Evolutionary conservation across 2,113 vertebrate species (phyloP).

Genomic region (Etia nguti): DNA sequence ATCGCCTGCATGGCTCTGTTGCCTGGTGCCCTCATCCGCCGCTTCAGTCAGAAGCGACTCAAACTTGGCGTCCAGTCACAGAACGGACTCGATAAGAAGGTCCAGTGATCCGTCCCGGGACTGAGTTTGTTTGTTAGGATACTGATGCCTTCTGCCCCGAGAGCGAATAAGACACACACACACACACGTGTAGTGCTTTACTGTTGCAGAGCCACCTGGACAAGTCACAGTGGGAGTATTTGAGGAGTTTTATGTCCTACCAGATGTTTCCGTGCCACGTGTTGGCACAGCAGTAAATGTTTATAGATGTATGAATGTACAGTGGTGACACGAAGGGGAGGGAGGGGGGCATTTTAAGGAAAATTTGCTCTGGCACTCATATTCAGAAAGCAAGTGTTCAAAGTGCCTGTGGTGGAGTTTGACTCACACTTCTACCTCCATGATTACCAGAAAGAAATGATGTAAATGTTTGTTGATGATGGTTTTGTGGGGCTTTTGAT

Average conservation of each 20-base stretch:
- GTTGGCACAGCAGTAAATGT: neutral
- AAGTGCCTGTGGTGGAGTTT: constrained; percentile 48
- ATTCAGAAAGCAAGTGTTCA: neutral
- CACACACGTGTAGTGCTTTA: neutral
- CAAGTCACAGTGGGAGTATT: neutral
- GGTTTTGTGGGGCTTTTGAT: neutral
- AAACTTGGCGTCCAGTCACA: constrained; percentile 56
- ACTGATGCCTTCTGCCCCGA: neutral
- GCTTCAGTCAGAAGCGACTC: constrained; percentile 74
- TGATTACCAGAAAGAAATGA: neutral
- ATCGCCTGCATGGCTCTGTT: constrained; percentile 86
- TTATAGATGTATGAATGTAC: neutral
- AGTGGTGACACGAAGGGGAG: neutral
- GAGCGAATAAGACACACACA: neutral
- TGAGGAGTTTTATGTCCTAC: neutral
- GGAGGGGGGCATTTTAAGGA: neutral
- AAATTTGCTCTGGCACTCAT: neutral
- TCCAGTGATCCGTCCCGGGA: constrained; percentile 60
- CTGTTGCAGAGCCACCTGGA: neutral
- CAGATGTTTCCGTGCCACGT: neutral
- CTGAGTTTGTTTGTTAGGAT: neutral
- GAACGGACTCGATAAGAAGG: constrained; percentile 70
- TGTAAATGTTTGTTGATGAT: neutral
- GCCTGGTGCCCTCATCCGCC: constrained; percentile 86
- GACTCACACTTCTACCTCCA: constrained; percentile 51